Percentiles rank a stretch among this genome's conserved stretches.
These are phyloP conservation scores for Ceratina calcarata DNA, from an alignment of 1,140 invertebrate genomes.

Conservation along the genomic window DNA sequence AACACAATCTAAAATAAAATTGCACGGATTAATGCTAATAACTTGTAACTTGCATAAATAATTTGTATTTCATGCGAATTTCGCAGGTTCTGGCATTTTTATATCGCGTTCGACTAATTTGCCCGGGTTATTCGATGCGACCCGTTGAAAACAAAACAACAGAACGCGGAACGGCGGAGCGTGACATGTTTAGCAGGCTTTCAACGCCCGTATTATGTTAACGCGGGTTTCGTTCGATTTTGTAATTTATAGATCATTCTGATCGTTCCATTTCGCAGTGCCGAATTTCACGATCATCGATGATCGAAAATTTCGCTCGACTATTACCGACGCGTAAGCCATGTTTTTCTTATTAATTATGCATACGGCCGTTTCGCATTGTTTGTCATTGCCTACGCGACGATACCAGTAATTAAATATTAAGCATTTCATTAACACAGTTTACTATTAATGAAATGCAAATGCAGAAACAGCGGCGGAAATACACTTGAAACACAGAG, in stretches of 20 bases:
- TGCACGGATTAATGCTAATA: too few species aligned
- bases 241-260: conserved; percentile 18
- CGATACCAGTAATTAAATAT: conserved; percentile 26
- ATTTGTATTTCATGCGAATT: too few species aligned
- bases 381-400: background rate
- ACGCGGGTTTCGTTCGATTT: background rate
- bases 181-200: conserved; percentile 10
- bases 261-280: background rate
- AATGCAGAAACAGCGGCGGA: background rate
- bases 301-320: background rate
- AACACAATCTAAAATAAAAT: too few species aligned
- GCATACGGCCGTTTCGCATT: conserved; percentile 9
- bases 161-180: background rate
- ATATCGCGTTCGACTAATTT: background rate
- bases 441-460: conserved; percentile 1
- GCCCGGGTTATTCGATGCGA: background rate
- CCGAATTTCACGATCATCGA: background rate
- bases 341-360: conserved; percentile 35
- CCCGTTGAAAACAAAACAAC: background rate
- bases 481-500: conserved; percentile 6
- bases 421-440: conserved; percentile 28
- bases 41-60: too few species aligned
- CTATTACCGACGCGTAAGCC: conserved; percentile 7
- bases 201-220: conserved; percentile 25
- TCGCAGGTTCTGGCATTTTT: background rate